Conservation (phyloP, 2,888 invertebrate genomes). For the Trachelus iudaicus region DNA sequence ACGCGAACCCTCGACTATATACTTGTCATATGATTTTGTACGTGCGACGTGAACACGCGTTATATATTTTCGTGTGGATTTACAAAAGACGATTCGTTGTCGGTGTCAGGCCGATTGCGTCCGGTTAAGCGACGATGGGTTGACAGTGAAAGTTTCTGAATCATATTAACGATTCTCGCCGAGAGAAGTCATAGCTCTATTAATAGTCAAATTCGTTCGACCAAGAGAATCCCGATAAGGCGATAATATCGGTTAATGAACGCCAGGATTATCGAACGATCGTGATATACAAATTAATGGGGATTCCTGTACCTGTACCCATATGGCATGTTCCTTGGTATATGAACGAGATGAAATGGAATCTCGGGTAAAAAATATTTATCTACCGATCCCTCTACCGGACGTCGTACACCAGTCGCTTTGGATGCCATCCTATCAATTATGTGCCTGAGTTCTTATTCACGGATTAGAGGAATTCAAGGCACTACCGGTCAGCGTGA, state of each 20-base stretch:
- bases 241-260: slow-evolving; percentile 35
- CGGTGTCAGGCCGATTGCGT: neutral
- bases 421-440: neutral
- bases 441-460: neutral
- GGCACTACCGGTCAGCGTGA: neutral
- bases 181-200: slow-evolving; percentile 32
- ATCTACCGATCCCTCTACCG: neutral
- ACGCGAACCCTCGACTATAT: neutral
- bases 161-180: slow-evolving; percentile 47
- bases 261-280: neutral
- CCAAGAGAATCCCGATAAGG: slow-evolving; percentile 36
- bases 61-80: neutral
- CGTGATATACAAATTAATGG: neutral
- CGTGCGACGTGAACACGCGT: neutral
- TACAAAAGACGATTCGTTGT: neutral
- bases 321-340: neutral
- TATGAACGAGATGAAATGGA: neutral
- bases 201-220: slow-evolving; percentile 41
- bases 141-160: slow-evolving; percentile 59
- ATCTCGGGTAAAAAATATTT: neutral
- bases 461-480: neutral
- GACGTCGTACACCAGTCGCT: neutral
- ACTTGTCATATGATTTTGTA: neutral
- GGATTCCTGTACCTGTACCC: neutral
- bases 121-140: slow-evolving; percentile 34